These are phyloP conservation scores for Chironomus striatipennis DNA, from an alignment of 1,140 invertebrate genomes.

Conservation along the genomic window DNA sequence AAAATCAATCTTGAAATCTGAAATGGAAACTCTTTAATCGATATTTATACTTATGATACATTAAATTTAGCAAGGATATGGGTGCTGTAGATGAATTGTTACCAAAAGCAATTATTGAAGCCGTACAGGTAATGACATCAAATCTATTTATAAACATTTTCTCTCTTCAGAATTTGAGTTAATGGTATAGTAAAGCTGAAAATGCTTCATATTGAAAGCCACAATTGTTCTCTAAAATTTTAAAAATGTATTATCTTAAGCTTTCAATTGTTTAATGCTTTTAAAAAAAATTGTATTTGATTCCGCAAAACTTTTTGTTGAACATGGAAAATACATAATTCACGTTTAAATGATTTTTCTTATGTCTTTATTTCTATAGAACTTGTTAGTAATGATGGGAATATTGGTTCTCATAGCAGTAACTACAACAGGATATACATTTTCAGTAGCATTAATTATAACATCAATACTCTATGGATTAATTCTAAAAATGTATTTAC, in stretches of 20 bases:
- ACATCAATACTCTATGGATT: slow-evolving; percentile 57
- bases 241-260: too few species aligned
- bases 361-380: slow-evolving; percentile 25
- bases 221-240: too few species aligned
- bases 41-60: too few species aligned
- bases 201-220: too few species aligned
- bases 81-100: slow-evolving; percentile 73
- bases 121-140: slow-evolving; percentile 41
- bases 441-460: slow-evolving; percentile 51
- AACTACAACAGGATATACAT: slow-evolving; percentile 60
- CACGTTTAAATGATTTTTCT: too few species aligned
- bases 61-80: slow-evolving; percentile 56
- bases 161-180: not conserved
- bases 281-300: too few species aligned
- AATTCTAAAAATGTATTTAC: slow-evolving; percentile 63
- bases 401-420: slow-evolving; percentile 58
- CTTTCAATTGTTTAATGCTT: too few species aligned
- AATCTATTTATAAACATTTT: not conserved
- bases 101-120: slow-evolving; percentile 60
- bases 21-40: too few species aligned
- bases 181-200: too few species aligned
- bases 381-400: slow-evolving; percentile 47
- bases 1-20: too few species aligned
- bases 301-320: too few species aligned
- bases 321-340: too few species aligned